Evolutionary conservation across 1,140 invertebrate genomes (phyloP), one percentile per base, ranked within the genome.

Genomic region (Helicoverpa armigera): DNA sequence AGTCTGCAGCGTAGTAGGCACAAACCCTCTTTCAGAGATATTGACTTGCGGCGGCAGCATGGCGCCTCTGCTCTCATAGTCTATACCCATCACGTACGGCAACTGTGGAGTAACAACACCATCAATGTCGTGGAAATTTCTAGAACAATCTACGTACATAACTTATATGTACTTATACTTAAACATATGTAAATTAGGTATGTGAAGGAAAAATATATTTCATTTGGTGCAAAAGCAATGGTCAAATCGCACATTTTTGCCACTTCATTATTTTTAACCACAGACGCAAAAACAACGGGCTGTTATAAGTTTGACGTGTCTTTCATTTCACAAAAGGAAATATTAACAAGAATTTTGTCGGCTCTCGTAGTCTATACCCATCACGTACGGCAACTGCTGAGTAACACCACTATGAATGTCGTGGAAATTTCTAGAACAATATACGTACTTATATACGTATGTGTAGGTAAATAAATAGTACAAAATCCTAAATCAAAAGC

Each of bases 331-430:
- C n/a, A n/a, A n/a, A n/a, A n/a, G n/a, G n/a, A n/a, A n/a, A n/a
- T n/a, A n/a, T n/a, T n/a, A n/a, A n/a, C n/a, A n/a, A n/a, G n/a
- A n/a, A n/a, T n/a, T n/a, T n/a, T n/a, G n/a, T 80, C 96, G 90
- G 89, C 96, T 96, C 93, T 98, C 97, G 95, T 97, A 97, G 90
- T 97, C 96, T 93, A 98, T 95, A 82, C 96, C 96, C 95, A 98
- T 97, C 84, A 96, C 96, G 94, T 98, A 98, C 81, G 96, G 96
- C 86, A 98, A 94, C 97, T 98, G 95, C 79, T 70, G 73, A 86
- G 73, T 85, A 88, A 75, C 13, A 54, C 56, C 75, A 67, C 53
- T 51, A 67, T 76, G 60, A 63, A 65, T 11, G 31, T 76, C n/a
- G 16, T 53, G 35, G 35, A 35, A 35, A 35, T 35, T 35, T 35